phyloP scores from a whole-genome alignment of 1,140 invertebrate genomes.

The Caenorhabditis briggsae region DNA sequence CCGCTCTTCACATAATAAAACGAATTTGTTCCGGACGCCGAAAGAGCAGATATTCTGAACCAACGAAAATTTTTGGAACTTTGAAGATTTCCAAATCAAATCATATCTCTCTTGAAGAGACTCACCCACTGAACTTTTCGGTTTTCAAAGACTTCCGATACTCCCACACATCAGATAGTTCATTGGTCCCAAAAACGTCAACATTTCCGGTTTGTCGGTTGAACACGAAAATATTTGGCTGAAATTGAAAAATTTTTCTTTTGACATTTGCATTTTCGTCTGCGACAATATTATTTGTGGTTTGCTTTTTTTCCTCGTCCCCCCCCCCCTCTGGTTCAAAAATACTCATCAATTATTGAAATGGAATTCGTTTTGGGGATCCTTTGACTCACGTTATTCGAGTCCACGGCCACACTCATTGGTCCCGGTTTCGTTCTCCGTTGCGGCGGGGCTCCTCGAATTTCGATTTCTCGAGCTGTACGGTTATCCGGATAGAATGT shows the following conservation, averaged over 20 bases:
- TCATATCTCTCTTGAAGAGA: too few relatives aligned
- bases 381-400: slow-evolving; percentile 1
- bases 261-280: neutral
- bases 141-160: neutral
- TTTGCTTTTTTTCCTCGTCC: neutral
- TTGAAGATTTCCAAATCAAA: neutral
- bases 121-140: neutral
- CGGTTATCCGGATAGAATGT: slow-evolving; percentile 28
- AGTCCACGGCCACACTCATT: neutral
- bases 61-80: neutral
- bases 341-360: slow-evolving; percentile 25
- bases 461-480: slow-evolving; percentile 10
- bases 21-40: neutral
- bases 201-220: neutral
- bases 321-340: neutral
- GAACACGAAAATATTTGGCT: slow-evolving; percentile 18
- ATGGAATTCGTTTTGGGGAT: neutral
- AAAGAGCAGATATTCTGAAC: neutral
- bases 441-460: neutral
- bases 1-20: slow-evolving; percentile 4
- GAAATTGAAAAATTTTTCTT: neutral
- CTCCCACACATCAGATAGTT: neutral
- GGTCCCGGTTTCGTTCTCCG: neutral
- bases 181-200: slow-evolving; percentile 28
- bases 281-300: too few relatives aligned